phyloP scores from a whole-genome alignment of 2,797 vertebrate species.

The Scyliorhinus canicula region DNA sequence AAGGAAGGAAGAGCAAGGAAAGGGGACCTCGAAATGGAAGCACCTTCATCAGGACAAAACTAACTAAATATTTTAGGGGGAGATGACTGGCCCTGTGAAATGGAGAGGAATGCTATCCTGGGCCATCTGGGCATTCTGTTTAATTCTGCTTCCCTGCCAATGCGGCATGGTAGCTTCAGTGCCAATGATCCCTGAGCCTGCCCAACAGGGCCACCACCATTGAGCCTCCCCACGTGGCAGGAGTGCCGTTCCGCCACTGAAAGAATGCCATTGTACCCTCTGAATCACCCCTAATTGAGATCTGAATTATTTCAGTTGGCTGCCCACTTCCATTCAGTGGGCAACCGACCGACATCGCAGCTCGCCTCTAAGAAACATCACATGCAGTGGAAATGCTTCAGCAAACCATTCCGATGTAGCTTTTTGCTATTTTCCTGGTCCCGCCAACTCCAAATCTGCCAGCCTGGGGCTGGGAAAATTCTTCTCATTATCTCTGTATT shows the following conservation, averaged over 20 bases:
- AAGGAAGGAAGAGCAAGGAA: neutral
- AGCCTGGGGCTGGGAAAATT: neutral
- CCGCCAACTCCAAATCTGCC: no score
- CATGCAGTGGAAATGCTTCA: no score
- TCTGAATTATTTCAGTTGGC: neutral
- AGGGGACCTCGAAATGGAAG: neutral
- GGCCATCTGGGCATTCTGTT: neutral
- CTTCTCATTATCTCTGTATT: neutral
- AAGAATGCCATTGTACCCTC: neutral
- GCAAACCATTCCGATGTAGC: neutral
- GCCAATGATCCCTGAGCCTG: neutral
- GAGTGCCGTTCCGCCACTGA: neutral
- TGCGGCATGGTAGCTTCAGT: neutral
- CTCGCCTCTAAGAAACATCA: neutral
- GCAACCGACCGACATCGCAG: neutral
- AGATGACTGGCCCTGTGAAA: neutral
- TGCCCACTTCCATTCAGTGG: neutral
- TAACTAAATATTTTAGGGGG: neutral
- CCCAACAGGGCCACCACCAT: neutral
- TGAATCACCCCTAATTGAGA: neutral
- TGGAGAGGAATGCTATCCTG: neutral
- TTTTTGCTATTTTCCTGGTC: neutral
- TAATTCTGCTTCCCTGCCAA: no score
- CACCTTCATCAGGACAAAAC: neutral
- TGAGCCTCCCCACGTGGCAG: neutral